These are phyloP conservation scores for Rhopalosiphum nymphaeae DNA, from an alignment of 2,888 invertebrate species.

Conservation along the genomic window DNA sequence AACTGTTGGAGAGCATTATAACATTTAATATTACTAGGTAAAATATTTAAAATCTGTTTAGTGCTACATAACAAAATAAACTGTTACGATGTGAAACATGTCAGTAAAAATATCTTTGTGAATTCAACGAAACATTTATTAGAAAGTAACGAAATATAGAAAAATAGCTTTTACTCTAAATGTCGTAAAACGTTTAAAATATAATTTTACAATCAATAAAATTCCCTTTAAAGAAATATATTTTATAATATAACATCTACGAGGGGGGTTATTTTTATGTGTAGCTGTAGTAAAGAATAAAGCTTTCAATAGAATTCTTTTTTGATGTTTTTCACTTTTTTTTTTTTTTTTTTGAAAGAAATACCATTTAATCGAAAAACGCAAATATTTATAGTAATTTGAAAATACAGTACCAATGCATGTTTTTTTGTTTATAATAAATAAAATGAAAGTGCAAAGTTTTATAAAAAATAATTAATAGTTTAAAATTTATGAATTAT, in stretches of 20 bases:
- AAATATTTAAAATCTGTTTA: not conserved
- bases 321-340: not conserved
- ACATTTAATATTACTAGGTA: not conserved
- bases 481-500: not conserved
- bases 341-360: not conserved
- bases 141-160: not conserved
- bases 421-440: not conserved
- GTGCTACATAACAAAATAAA: not conserved
- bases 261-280: not conserved
- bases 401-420: not conserved
- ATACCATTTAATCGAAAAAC: not conserved
- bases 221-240: slow-evolving; percentile 19
- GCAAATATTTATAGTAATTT: not conserved
- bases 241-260: not conserved
- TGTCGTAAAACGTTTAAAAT: not conserved
- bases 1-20: not conserved
- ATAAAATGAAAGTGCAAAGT: not conserved
- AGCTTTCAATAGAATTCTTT: not conserved
- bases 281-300: not conserved
- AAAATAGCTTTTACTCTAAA: not conserved
- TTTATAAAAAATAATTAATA: not conserved
- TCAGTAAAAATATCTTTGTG: not conserved
- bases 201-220: slow-evolving; percentile 12
- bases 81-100: not conserved
- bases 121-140: not conserved